phyloP scores from a whole-genome alignment of 2,113 vertebrate species.

The Clarias batrachus region DNA sequence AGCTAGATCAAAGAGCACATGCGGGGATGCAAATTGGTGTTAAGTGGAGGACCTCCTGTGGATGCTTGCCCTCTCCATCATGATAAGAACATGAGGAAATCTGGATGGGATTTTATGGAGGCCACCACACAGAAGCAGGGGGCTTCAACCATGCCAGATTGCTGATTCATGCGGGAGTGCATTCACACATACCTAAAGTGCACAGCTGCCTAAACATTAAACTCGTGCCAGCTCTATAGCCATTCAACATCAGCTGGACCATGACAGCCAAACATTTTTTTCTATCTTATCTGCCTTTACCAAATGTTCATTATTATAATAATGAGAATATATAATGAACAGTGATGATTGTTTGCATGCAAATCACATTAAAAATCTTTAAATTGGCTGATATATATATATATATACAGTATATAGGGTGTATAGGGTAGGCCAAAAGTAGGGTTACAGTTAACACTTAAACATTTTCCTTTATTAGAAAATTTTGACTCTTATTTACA shows the following conservation, averaged over 20 bases:
- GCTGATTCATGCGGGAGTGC: slow-evolving; percentile 39
- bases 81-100: slow-evolving; percentile 53
- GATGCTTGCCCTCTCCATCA: slow-evolving; percentile 55
- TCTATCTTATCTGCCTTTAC: not conserved
- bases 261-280: not conserved
- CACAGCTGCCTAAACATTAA: slow-evolving; percentile 47
- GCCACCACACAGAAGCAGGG: slow-evolving; percentile 48
- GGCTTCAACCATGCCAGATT: slow-evolving; percentile 45
- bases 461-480: too few relatives aligned
- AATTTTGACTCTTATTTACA: too few relatives aligned
- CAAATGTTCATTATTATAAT: not conserved
- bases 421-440: too few relatives aligned
- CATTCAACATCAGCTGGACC: slow-evolving; percentile 5
- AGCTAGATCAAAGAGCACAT: slow-evolving; percentile 60
- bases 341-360: not conserved
- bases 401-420: too few relatives aligned
- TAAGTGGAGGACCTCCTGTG: slow-evolving; percentile 56
- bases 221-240: slow-evolving; percentile 14
- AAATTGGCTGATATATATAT: not conserved
- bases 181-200: slow-evolving; percentile 32
- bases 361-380: not conserved
- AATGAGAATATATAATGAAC: slow-evolving; percentile 7
- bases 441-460: too few relatives aligned
- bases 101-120: slow-evolving; percentile 60
- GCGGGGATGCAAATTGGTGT: slow-evolving; percentile 59